Evolutionary conservation across 2,797 vertebrate genomes (phyloP).

Genomic region (Adrianichthys oophorus): DNA sequence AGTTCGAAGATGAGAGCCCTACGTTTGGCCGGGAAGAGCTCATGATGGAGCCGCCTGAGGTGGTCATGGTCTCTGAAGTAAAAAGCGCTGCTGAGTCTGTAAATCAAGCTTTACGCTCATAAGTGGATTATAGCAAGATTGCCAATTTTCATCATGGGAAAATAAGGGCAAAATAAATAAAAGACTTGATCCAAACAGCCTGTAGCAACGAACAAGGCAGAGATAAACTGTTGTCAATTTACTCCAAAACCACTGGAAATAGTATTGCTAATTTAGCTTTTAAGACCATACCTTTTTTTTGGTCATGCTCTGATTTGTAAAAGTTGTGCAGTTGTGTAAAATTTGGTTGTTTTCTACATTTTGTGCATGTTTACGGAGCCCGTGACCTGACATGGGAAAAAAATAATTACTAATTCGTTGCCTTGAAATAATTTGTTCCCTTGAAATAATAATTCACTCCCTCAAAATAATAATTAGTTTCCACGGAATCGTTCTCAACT

Average conservation of each 20-base stretch:
- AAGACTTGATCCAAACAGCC: constrained; percentile 25
- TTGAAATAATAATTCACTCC: no score
- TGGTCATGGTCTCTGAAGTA: constrained; percentile 67
- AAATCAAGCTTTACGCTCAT: constrained; percentile 47
- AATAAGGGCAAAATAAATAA: constrained; percentile 38
- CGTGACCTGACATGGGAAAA: no score
- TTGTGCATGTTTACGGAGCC: no score
- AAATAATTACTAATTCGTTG: no score
- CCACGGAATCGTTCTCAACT: no score
- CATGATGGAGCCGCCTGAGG: constrained; percentile 65
- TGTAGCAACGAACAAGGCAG: constrained; percentile 17
- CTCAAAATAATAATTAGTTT: no score
- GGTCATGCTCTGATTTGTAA: no score
- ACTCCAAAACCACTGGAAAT: constrained; percentile 21
- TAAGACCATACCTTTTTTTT: neutral
- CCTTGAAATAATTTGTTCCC: no score
- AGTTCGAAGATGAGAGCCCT: constrained; percentile 60
- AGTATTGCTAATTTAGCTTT: constrained; percentile 22
- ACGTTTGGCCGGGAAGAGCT: constrained; percentile 61
- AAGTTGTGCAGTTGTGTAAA: no score
- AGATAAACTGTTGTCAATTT: constrained; percentile 18
- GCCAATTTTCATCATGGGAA: constrained; percentile 57
- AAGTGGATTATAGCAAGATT: constrained; percentile 71
- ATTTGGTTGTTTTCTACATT: no score
- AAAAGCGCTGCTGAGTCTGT: constrained; percentile 55